A percentile compares a stretch with the other conserved stretches of the same genome.
phyloP scores from a whole-genome alignment of 2,888 invertebrate genomes.

The Diadromus collaris region DNA sequence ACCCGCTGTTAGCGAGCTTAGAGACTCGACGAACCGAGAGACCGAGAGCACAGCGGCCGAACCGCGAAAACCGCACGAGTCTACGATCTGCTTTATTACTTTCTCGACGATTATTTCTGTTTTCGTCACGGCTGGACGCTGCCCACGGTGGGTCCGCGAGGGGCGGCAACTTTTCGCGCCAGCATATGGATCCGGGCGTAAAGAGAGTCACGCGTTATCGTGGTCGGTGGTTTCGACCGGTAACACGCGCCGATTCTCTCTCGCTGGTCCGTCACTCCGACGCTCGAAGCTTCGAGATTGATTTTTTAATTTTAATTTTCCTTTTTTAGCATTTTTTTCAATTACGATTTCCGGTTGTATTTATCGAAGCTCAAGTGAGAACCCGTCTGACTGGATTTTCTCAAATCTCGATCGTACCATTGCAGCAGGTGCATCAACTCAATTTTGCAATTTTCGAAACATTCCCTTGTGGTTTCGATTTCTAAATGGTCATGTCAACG shows the following conservation, averaged over 20 bases:
- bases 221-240: conserved; percentile 24
- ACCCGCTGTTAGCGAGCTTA: conserved; percentile 39
- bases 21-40: not conserved
- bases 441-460: not conserved
- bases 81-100: conserved; percentile 15
- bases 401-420: conserved; percentile 3
- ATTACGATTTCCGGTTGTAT: conserved; percentile 10
- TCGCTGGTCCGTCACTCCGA: not conserved
- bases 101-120: conserved; percentile 14
- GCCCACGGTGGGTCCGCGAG: conserved; percentile 13
- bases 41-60: conserved; percentile 7
- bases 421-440: not conserved
- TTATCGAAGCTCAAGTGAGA: not conserved
- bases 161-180: not conserved
- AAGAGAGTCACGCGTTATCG: conserved; percentile 38
- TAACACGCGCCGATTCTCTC: conserved; percentile 36
- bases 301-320: too few relatives aligned
- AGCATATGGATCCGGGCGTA: not conserved
- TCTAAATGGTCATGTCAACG: not conserved
- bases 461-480: not conserved
- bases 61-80: conserved; percentile 35
- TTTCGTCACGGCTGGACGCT: conserved; percentile 30
- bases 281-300: conserved; percentile 14
- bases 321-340: too few relatives aligned
- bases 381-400: not conserved